phyloP scores from a whole-genome alignment of 2,797 vertebrate genomes.

The Sus cebifrons region DNA sequence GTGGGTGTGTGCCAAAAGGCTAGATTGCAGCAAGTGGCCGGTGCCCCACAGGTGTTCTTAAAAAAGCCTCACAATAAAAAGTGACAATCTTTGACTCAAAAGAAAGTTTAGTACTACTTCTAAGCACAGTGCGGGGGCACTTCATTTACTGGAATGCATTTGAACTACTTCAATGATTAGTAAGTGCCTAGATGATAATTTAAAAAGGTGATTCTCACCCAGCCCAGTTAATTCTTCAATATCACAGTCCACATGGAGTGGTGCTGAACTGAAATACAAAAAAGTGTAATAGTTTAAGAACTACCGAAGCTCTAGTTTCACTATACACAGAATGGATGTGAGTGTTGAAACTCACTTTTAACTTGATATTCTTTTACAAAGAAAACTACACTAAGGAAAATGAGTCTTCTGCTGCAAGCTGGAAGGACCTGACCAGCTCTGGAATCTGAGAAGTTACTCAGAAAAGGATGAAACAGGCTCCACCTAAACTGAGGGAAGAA shows the following conservation, averaged over 20 bases:
- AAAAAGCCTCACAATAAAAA: not conserved
- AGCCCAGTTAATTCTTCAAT: constrained; percentile 51
- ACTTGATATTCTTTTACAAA: constrained; percentile 24
- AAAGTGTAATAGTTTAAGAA: not conserved
- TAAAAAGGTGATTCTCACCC: not conserved
- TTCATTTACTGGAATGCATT: constrained; percentile 40
- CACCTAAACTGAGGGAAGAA: not conserved
- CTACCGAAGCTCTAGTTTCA: not conserved
- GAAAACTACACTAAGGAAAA: constrained; percentile 14
- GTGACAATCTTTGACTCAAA: constrained; percentile 18
- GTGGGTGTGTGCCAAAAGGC: not conserved
- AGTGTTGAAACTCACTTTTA: not conserved
- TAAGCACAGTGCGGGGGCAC: not conserved
- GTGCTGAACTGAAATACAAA: not conserved
- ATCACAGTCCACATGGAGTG: not conserved
- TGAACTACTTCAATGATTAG: constrained; percentile 19
- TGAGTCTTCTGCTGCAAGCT: not conserved
- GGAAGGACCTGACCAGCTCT: not conserved
- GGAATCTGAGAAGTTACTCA: not conserved
- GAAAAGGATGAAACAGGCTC: not conserved
- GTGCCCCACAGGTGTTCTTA: not conserved
- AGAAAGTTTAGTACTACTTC: not conserved
- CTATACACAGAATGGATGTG: not conserved
- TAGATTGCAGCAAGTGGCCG: not conserved
- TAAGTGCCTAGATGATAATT: not conserved